Base-by-base conservation (phyloP, 64 coral and sea anemone genomes). In the Anthopleura sola region DNA sequence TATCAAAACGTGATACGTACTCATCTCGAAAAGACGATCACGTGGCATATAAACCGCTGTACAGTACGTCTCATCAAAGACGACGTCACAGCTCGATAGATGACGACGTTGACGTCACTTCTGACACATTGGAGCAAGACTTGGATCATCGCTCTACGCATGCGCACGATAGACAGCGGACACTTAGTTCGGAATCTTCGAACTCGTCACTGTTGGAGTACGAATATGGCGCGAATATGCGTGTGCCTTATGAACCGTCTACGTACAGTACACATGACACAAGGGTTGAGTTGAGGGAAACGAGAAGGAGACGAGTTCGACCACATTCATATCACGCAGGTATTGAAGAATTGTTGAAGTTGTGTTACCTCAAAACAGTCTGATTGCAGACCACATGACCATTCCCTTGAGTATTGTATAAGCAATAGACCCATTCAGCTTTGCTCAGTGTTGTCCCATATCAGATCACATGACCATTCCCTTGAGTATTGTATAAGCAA, bases 251-350 rank as follows among this genome's bases (percentile, higher is more conserved):
- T 20, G 29, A 71, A 20, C 11, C 58, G 0, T 66, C 60, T n/a
- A 24, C 86, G 5, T 81, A 87, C 53, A 80, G 33, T 11, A 31
- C 58, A 89, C 32, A 10, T 49, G 49, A 64, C 17, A 83, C 79
- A 18, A 34, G 36, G 33, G 8, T 83, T 77, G 60, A 76, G 37
- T 47, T 31, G 24, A 36, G 37, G 33, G 62, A 84, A 28, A 7
- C 39, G 0, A 20, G 20, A 8, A 39, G 18, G 10, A 81, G 49
- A 19, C 31, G 88, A 23, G 77, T 81, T 20, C 68, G 88, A 38
- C 80, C 80, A 23, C 88, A 89, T 75, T 89, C 88, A 2, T 84
- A 55, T 89, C 32, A 89, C 55, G 64, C 60, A 75, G 88, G 88
- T 89, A 89, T 62, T 0, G 58, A 56, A 4, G 1, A 56, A 21